Conservation (phyloP, 2,113 vertebrate genomes). For the Pollimyrus isidori region DNA sequence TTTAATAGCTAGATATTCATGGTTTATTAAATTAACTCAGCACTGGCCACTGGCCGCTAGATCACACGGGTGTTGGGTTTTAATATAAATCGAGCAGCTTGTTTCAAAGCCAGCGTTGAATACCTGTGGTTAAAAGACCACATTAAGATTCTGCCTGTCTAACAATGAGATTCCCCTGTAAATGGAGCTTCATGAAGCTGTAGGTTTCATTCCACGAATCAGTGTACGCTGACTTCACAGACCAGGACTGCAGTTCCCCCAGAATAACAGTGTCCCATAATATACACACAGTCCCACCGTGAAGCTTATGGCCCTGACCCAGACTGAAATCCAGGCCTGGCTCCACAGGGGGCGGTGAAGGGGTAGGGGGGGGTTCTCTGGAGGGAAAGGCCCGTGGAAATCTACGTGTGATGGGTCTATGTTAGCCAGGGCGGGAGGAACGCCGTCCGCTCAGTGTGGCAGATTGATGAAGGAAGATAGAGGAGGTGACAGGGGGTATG, state of each 20-base stretch:
- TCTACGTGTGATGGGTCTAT: neutral
- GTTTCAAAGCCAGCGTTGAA: neutral
- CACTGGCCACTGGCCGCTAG: neutral
- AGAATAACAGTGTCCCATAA: neutral
- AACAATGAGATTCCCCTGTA: neutral
- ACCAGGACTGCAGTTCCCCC: neutral
- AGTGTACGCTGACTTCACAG: neutral
- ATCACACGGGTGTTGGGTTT: neutral
- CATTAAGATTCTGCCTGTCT: neutral
- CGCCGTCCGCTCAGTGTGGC: neutral
- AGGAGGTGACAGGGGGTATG: neutral
- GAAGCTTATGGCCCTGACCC: neutral
- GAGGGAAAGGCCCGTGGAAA: neutral
- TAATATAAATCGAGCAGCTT: neutral
- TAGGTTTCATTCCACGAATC: neutral
- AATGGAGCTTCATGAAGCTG: neutral
- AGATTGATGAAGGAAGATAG: conserved; percentile 4
- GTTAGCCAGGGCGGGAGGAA: neutral
- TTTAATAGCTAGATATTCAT: neutral
- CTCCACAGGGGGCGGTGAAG: neutral
- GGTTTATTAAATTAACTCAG: conserved; percentile 4
- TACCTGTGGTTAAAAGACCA: neutral
- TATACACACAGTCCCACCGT: neutral
- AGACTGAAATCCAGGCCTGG: neutral
- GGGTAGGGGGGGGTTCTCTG: neutral